Base-by-base conservation (phyloP, 2,888 invertebrate species). In the Ophion obscuratus region DNA sequence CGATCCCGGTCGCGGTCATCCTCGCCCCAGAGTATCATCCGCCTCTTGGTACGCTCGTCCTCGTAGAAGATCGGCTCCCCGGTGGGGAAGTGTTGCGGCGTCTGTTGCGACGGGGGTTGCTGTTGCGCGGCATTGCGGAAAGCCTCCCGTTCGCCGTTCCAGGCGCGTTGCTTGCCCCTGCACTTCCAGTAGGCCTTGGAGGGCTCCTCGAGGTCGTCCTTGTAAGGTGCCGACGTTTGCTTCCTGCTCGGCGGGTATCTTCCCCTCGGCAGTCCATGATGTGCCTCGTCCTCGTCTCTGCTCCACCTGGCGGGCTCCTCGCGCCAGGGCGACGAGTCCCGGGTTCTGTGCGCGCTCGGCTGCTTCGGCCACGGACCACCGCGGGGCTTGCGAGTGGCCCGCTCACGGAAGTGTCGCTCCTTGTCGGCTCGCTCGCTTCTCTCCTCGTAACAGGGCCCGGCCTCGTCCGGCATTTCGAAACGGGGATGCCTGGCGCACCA, bases 311-410 rank as follows among this genome's bases (percentile, higher is more conserved):
- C 10, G 14, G 97, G 96, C 85, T 97, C 97, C 87, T 97, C 97
- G 86, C 97, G 97, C 97, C 97, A 97, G 2, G 97, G 97, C 70
- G 97, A 97, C 31, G 96, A 96, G 92, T 97, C 97, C 0, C 97
- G 95, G 0, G 97, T 96, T 0, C 96, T 96, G 93, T 96, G 96
- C 7, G 20, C 47, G 24, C 95, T 95, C 93, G 95, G 2, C 88
- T 85, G 87, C 81, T 93, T 93, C 4, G 88, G 62, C 93, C 93
- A 93, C 0, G 93, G 92, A 1, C 91, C 91, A 1, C 93, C 93
- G 36, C 93, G 90, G 17, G 92, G 88, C 77, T 93, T 90, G 62
- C 92, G 88, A 14, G 90, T 74, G 0, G 79, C 77, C 0, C 80
- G 84, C 2, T 78, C 84, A 11, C 92, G 89, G 44, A 92, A 93